Conservation (phyloP, 2,113 vertebrate genomes). For the Gnathonemus longibarbis region DNA sequence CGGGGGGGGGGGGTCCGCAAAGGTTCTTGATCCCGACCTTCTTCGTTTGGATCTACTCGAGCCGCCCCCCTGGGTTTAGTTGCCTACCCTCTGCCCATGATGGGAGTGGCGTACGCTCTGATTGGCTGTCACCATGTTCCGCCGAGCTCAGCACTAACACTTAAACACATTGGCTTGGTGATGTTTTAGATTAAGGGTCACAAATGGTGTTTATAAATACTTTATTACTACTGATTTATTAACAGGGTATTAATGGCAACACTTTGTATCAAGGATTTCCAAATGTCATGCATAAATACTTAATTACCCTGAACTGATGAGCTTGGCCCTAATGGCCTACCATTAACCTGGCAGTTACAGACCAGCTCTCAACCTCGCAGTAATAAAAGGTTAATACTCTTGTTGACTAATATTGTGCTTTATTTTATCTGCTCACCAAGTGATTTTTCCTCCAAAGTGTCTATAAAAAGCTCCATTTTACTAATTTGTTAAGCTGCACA, state of each 20-base stretch:
- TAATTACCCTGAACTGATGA: slow-evolving; percentile 14
- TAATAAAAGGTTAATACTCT: slow-evolving; percentile 10
- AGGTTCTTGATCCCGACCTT: neutral
- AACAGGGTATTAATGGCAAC: slow-evolving; percentile 16
- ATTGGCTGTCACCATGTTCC: neutral
- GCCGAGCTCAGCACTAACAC: neutral
- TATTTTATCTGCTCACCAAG: neutral
- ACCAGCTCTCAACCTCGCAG: neutral
- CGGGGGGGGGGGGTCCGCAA: neutral
- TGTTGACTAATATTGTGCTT: slow-evolving; percentile 15
- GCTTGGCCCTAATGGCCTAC: neutral
- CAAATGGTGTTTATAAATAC: slow-evolving; percentile 19
- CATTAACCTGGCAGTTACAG: slow-evolving; percentile 18
- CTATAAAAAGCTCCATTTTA: neutral
- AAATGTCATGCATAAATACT: slow-evolving; percentile 17
- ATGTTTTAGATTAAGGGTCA: slow-evolving; percentile 18
- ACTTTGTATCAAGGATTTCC: slow-evolving; percentile 18
- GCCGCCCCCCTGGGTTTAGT: neutral
- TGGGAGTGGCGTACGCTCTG: neutral
- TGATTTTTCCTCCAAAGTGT: neutral
- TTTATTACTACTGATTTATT: slow-evolving; percentile 17
- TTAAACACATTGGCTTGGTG: slow-evolving; percentile 1
- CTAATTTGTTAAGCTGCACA: neutral
- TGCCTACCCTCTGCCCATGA: neutral
- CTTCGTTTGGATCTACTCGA: neutral